Base-by-base conservation (phyloP, 2,888 invertebrate species). In the Mongoloraphidia duomilia region DNA sequence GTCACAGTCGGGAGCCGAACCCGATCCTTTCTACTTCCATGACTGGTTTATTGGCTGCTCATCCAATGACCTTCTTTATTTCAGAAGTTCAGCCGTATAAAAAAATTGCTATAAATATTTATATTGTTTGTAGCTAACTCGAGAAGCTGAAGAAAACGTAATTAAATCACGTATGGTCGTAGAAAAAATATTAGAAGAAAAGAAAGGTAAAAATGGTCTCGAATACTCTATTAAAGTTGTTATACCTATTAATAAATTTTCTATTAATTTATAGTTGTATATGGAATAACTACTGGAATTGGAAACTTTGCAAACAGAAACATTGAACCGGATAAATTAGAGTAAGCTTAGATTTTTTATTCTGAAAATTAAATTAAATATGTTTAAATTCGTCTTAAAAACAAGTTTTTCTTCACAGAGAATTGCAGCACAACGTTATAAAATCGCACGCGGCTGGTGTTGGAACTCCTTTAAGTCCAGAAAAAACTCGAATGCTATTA, bases 401-500 rank as follows among this genome's bases (percentile, higher is more conserved):
- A n/a, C n/a, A 36, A 11, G 9, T 17, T 9, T 12, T n/a, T 49
- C 39, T 49, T 54, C 61, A 9, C 60, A 75, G 75, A 51, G 71
- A 74, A 55, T 66, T 80, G 13, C 81, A 81, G 59, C 69, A 74
- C 58, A 81, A 80, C 60, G 60, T 81, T 49, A 79, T 81, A 54
- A 66, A 79, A 40, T 79, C 79, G 8, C 80, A 81, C 64, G 68
- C 79, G 4, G 76, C 77, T 44, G 80, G 80, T 34, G 79, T 82
- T 39, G 81, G 81, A 1, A 65, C 69, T 41, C 77, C 78, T 2
- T 59, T 81, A 50, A 64, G 73, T 26, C 76, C 77, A 1, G 71
- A 74, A 50, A 70, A 73, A 54, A 75, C 77, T 0, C 64, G 79
- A 41, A 79, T 78, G 75, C 60, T 81, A 49, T 64, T 81, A 41